These are phyloP conservation scores for Pelodytes ibericus DNA, from an alignment of 2,797 vertebrate genomes.

Conservation along the genomic window DNA sequence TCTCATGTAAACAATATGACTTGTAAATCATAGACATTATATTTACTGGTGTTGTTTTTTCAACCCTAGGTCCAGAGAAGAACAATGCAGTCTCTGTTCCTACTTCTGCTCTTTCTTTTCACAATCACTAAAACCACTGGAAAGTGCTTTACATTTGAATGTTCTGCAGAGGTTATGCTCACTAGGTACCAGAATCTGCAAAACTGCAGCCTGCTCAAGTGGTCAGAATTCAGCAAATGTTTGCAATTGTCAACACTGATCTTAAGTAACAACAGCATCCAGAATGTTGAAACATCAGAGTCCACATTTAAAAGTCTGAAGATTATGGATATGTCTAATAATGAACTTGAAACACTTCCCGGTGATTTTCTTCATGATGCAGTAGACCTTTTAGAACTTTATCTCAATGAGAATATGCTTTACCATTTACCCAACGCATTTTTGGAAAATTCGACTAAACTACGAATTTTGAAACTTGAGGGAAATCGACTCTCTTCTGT, in stretches of 20 bases:
- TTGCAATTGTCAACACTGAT: neutral
- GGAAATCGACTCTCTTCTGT: constrained; percentile 57
- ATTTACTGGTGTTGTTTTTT: too few species aligned
- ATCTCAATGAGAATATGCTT: constrained; percentile 58
- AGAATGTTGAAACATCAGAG: neutral
- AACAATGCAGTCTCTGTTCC: constrained; percentile 9
- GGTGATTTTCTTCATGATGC: constrained; percentile 36
- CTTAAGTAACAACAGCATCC: constrained; percentile 4
- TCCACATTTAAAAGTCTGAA: neutral
- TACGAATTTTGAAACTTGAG: constrained; percentile 29
- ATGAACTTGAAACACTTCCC: constrained; percentile 36
- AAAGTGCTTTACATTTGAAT: neutral
- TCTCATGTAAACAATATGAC: too few species aligned
- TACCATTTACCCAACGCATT: neutral
- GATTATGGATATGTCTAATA: constrained; percentile 52
- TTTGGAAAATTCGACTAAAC: constrained; percentile 15
- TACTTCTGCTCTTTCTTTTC: neutral
- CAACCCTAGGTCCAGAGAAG: constrained; percentile 15
- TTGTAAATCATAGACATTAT: too few species aligned
- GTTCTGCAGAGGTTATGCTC: neutral
- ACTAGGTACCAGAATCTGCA: neutral
- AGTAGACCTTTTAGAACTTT: neutral
- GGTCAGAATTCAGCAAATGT: constrained; percentile 34
- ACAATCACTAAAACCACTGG: neutral
- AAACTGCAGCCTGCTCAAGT: neutral